A percentile compares a stretch with the other conserved stretches of the same genome.
Evolutionary conservation across 2,888 invertebrate species (phyloP).

Genomic region (Mactromeris polynyma): DNA sequence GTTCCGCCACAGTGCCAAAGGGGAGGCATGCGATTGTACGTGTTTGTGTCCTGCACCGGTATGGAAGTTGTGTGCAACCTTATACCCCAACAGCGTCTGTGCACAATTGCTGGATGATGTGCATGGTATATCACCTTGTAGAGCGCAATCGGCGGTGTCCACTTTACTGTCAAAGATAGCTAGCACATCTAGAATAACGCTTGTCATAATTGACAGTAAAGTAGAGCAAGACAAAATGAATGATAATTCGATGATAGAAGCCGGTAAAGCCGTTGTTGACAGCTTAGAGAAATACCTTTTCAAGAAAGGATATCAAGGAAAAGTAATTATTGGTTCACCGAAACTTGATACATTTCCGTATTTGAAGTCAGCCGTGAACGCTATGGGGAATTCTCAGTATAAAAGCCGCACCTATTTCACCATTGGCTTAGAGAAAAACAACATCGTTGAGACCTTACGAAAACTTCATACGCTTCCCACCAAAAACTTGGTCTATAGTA

Average conservation of each 20-base stretch:
- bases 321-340: slow-evolving; percentile 36
- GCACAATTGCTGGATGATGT: slow-evolving; percentile 32
- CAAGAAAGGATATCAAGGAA: slow-evolving; percentile 18
- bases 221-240: not conserved
- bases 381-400: not conserved
- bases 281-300: slow-evolving; percentile 11
- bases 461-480: slow-evolving; percentile 25
- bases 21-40: slow-evolving; percentile 47
- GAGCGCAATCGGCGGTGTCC: not conserved
- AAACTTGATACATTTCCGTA: slow-evolving; percentile 35
- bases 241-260: not conserved
- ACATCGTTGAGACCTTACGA: slow-evolving; percentile 4
- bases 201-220: slow-evolving; percentile 34
- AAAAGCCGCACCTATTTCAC: slow-evolving; percentile 30
- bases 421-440: slow-evolving; percentile 11
- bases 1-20: slow-evolving; percentile 14
- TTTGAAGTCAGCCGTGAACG: slow-evolving; percentile 18
- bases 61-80: not conserved
- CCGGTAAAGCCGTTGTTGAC: slow-evolving; percentile 16
- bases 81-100: slow-evolving; percentile 34
- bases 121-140: slow-evolving; percentile 17
- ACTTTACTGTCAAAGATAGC: slow-evolving; percentile 19
- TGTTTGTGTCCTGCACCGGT: slow-evolving; percentile 36
- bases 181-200: not conserved
- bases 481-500: slow-evolving; percentile 27